A percentile compares a stretch with the other conserved stretches of the same genome.
Evolutionary conservation across 2,888 invertebrate species (phyloP).

Genomic region (Limnephilus rhombicus): DNA sequence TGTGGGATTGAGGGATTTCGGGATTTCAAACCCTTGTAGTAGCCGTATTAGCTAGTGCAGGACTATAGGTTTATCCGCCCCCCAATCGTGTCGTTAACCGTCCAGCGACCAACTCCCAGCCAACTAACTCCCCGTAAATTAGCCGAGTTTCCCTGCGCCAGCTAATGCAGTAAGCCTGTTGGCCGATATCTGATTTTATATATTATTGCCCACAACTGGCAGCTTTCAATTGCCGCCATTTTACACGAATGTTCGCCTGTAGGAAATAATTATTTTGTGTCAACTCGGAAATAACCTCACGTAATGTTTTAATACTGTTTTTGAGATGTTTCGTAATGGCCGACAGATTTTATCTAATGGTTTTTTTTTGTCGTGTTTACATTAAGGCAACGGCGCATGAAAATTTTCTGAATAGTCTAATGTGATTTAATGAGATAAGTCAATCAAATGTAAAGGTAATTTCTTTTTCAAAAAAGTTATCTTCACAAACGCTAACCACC

Average conservation of each 20-base stretch:
- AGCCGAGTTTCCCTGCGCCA: slow-evolving; percentile 13
- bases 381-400: not conserved
- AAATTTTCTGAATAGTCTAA: not conserved
- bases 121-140: slow-evolving; percentile 34
- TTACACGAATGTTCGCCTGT: slow-evolving; percentile 29
- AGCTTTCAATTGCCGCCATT: slow-evolving; percentile 26
- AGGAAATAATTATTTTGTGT: slow-evolving; percentile 28
- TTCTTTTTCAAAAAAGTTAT: not conserved
- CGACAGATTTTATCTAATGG: not conserved
- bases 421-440: not conserved
- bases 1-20: too few relatives aligned
- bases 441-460: not conserved
- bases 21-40: too few relatives aligned
- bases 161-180: slow-evolving; percentile 65
- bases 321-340: not conserved
- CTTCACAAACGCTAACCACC: too few relatives aligned
- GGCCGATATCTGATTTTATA: slow-evolving; percentile 63
- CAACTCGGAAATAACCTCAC: not conserved
- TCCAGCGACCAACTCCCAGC: not conserved
- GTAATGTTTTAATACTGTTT: not conserved
- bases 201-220: slow-evolving; percentile 47
- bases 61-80: not conserved
- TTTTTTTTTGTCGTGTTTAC: too few relatives aligned
- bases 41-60: not conserved
- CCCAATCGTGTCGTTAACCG: slow-evolving; percentile 16